Conservation (phyloP, 2,888 invertebrate genomes). For the Capitulum mitella region DNA sequence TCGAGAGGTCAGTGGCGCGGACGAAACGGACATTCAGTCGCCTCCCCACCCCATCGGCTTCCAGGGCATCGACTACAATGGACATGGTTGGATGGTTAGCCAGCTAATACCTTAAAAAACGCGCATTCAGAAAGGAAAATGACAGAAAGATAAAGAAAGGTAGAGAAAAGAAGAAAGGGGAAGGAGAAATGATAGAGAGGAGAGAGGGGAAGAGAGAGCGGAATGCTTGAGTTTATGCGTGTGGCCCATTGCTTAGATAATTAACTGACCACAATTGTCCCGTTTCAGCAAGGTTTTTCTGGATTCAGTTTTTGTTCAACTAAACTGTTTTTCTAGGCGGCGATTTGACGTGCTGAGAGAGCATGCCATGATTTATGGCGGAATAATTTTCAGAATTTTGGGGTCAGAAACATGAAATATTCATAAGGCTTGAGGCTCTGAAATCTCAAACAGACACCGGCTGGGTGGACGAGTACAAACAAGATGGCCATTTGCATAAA, state of each 20-base stretch:
- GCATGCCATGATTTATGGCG: neutral
- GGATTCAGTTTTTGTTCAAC: neutral
- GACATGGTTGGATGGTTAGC: too few species aligned
- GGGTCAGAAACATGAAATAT: constrained; percentile 3
- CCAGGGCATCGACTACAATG: too few species aligned
- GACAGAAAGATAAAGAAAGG: too few species aligned
- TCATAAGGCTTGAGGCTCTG: neutral
- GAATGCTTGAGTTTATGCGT: too few species aligned
- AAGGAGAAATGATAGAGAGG: too few species aligned
- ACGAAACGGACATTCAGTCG: too few species aligned
- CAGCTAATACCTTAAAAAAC: too few species aligned
- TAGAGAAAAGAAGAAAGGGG: neutral
- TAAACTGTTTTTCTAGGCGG: neutral
- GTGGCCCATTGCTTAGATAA: too few species aligned
- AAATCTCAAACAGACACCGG: too few species aligned
- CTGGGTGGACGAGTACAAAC: constrained; percentile 4
- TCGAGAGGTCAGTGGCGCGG: too few species aligned
- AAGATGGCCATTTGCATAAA: constrained; percentile 5
- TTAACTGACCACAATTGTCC: neutral
- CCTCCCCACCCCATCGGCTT: too few species aligned
- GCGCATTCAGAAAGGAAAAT: too few species aligned
- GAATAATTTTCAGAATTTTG: constrained; percentile 8
- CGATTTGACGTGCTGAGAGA: neutral
- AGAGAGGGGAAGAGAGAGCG: neutral
- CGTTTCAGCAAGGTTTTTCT: neutral